These are phyloP conservation scores for Takifugu flavidus DNA, from an alignment of 2,113 vertebrate genomes.

Conservation along the genomic window DNA sequence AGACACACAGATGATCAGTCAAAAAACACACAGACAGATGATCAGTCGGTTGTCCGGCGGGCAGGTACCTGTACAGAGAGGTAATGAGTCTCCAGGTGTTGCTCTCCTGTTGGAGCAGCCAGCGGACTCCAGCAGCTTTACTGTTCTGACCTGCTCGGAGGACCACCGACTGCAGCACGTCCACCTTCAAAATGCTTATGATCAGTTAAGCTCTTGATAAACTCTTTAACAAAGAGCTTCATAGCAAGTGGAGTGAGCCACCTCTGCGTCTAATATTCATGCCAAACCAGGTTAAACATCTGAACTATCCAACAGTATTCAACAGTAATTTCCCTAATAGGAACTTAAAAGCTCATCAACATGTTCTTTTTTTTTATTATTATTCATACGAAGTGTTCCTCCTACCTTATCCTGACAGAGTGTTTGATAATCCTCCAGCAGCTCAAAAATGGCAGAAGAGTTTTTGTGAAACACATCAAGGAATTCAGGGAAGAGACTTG, in stretches of 20 bases:
- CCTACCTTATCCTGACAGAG: slow-evolving; percentile 83
- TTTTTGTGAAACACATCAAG: slow-evolving; percentile 85
- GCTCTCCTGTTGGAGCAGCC: slow-evolving; percentile 95
- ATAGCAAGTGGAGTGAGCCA: too few species aligned
- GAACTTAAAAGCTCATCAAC: too few species aligned
- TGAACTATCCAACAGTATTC: too few species aligned
- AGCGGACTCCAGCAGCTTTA: slow-evolving; percentile 90
- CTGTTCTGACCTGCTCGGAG: slow-evolving; percentile 89
- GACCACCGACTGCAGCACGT: slow-evolving; percentile 85
- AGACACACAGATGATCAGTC: neutral
- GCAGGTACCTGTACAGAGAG: slow-evolving; percentile 86
- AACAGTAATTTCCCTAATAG: too few species aligned
- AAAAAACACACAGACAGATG: slow-evolving; percentile 8
- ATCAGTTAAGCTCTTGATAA: too few species aligned
- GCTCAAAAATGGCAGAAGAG: slow-evolving; percentile 88
- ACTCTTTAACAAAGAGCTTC: too few species aligned
- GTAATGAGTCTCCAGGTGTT: slow-evolving; percentile 91
- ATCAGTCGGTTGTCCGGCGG: neutral
- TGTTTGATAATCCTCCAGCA: slow-evolving; percentile 88
- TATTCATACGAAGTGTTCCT: neutral
- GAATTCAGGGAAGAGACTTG: slow-evolving; percentile 91
- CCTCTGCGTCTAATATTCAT: too few species aligned
- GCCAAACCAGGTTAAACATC: too few species aligned
- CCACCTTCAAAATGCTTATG: slow-evolving; percentile 72
- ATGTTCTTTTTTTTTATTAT: too few species aligned